These are phyloP conservation scores for Emberiza fucata DNA, from an alignment of 2,113 vertebrate species.

Conservation along the genomic window DNA sequence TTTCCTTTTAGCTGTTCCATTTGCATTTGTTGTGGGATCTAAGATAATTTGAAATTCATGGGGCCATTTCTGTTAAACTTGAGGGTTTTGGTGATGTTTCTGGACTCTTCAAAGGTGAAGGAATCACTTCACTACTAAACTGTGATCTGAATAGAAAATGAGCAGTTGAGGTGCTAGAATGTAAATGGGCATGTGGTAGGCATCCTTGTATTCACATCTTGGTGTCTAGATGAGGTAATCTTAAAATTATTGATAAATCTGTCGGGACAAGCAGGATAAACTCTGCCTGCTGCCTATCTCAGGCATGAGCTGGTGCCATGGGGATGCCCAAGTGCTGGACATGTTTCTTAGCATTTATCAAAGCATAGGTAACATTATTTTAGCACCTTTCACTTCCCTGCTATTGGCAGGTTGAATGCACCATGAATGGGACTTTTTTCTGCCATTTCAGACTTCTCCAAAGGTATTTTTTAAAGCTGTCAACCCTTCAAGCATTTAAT, in stretches of 20 bases:
- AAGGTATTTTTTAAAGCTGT: neutral
- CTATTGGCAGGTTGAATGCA: neutral
- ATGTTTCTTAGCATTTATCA: neutral
- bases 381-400: neutral
- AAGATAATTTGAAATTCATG: neutral
- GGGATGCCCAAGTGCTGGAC: neutral
- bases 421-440: neutral
- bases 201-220: neutral
- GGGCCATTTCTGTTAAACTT: neutral
- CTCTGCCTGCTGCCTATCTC: fast-evolving
- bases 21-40: neutral
- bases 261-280: neutral
- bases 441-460: neutral
- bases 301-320: neutral
- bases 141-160: neutral
- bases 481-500: neutral
- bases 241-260: neutral
- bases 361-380: neutral
- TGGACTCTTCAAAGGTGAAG: neutral
- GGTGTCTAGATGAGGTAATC: neutral
- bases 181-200: neutral
- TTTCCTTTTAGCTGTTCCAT: neutral
- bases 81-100: neutral
- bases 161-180: neutral
- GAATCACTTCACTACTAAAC: neutral